Conservation (phyloP, 1,140 invertebrate genomes). For the Heliothis subflexa region DNA sequence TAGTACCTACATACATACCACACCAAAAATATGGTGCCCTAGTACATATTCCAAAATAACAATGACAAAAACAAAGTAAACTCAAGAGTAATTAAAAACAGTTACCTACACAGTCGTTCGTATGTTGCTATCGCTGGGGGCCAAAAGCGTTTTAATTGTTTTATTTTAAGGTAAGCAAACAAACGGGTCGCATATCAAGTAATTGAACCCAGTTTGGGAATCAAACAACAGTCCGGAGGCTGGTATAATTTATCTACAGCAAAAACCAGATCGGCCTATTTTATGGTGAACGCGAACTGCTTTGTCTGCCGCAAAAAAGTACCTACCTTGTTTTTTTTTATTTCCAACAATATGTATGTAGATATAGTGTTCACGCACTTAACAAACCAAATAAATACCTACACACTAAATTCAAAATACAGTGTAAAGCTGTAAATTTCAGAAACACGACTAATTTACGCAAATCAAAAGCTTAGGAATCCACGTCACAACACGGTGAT, state of each 20-base stretch:
- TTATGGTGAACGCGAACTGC: too few relatives aligned
- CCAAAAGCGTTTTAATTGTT: constrained; percentile 27
- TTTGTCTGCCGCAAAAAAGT: too few relatives aligned
- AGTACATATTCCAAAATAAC: constrained; percentile 3
- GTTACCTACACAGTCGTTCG: constrained; percentile 24
- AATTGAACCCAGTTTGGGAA: not conserved
- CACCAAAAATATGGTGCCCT: constrained; percentile 6
- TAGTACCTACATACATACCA: not conserved
- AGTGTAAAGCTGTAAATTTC: not conserved
- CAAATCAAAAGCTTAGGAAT: not conserved
- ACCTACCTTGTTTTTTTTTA: too few relatives aligned
- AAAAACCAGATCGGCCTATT: too few relatives aligned
- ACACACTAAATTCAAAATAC: too few relatives aligned
- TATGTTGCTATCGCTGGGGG: constrained; percentile 1
- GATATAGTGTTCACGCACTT: too few relatives aligned
- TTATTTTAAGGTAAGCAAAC: constrained; percentile 29
- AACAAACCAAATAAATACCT: too few relatives aligned
- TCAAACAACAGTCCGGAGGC: constrained; percentile 10
- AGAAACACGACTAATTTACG: not conserved
- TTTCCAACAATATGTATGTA: too few relatives aligned
- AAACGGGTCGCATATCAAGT: constrained; percentile 21
- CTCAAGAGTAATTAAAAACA: constrained; percentile 28
- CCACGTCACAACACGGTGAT: not conserved
- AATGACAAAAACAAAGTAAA: constrained; percentile 10
- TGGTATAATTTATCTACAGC: not conserved